Base-by-base conservation (phyloP, 2,113 vertebrate species). In the Spheniscus mendiculus region DNA sequence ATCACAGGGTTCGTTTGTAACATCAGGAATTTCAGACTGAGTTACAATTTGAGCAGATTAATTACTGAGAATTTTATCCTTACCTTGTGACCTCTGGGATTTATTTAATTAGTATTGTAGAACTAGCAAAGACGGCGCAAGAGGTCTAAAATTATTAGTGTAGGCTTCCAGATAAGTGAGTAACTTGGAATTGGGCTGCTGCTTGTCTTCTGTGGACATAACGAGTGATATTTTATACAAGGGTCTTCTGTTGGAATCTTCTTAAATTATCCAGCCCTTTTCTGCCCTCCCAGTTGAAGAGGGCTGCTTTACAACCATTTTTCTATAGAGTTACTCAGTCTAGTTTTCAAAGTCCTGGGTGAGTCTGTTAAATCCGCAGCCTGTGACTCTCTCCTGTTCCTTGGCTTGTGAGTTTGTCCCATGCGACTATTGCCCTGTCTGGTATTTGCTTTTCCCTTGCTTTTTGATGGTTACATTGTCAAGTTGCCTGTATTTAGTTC, bases 31-130 rank as follows among this genome's bases (percentile, higher is more conserved):
- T 88, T 47, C 87, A 86, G 84, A 19, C 70, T 40, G 89, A 91
- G 94, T 88, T 95, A 90, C 82, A 88, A 77, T 89, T 92, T 73
- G 86, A 79, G 73, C 62, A 93, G 86, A 77, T 96, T 97, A 97
- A 96, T 97, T 95, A 95, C 86, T 89, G 95, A 73, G 88, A 92
- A 87, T 91, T 94, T 92, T 72, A 87, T 82, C 89, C 49, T 93
- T 96, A 95, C 93, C 91, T 90, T 73, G 94, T 96, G 93, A 95
- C 91, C 93, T 94, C 82, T 77, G 95, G 91, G 97, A 93, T 74
- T 96, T 96, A 90, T 91, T 97, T 97, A 97, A 97, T 96, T 93
- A 97, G 87, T 30, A 11, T 40, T 83, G 53, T 25, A 83, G 59
- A 95, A 66, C n/a, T 62, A 80, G 93, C 56, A 70, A 47, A 87